A percentile compares a stretch with the other conserved stretches of the same genome.
phyloP scores from a whole-genome alignment of 2,797 vertebrate genomes.

The Synanceia verrucosa region DNA sequence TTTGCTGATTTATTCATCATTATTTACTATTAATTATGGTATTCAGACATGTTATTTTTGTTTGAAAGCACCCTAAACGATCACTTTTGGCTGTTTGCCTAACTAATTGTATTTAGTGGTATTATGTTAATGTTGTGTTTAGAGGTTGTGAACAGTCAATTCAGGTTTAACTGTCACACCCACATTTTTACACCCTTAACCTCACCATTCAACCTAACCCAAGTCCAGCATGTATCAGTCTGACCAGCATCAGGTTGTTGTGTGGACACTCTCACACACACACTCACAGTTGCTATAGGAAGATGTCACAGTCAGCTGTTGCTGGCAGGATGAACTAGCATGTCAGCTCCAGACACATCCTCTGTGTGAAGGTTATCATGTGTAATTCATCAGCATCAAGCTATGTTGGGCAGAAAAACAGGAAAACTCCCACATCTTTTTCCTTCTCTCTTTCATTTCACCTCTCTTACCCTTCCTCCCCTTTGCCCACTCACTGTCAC shows the following conservation, averaged over 20 bases:
- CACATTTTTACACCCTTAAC: not conserved
- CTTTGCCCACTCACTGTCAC: conserved; percentile 26
- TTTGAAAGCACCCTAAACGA: too few relatives aligned
- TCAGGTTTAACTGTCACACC: not conserved
- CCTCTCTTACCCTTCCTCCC: conserved; percentile 11
- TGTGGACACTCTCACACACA: not conserved
- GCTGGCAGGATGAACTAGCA: conserved; percentile 31
- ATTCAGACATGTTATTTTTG: not conserved
- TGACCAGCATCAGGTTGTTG: too few relatives aligned
- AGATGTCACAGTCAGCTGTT: conserved; percentile 45
- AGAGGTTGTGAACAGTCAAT: not conserved
- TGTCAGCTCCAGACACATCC: conserved; percentile 51
- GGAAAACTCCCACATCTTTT: conserved; percentile 38
- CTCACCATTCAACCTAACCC: not conserved
- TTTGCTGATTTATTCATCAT: not conserved
- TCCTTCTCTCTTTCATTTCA: conserved; percentile 22
- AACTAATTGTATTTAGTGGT: not conserved
- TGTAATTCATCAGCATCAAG: conserved; percentile 40
- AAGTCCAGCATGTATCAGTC: too few relatives aligned
- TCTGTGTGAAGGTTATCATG: conserved; percentile 15
- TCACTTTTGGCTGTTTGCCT: too few relatives aligned
- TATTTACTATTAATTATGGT: not conserved
- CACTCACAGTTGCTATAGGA: conserved; percentile 3
- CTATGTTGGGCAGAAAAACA: conserved; percentile 47
- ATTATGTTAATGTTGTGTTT: not conserved